These are phyloP conservation scores for Erythrolamprus reginae DNA, from an alignment of 2,113 vertebrate genomes.

Conservation along the genomic window DNA sequence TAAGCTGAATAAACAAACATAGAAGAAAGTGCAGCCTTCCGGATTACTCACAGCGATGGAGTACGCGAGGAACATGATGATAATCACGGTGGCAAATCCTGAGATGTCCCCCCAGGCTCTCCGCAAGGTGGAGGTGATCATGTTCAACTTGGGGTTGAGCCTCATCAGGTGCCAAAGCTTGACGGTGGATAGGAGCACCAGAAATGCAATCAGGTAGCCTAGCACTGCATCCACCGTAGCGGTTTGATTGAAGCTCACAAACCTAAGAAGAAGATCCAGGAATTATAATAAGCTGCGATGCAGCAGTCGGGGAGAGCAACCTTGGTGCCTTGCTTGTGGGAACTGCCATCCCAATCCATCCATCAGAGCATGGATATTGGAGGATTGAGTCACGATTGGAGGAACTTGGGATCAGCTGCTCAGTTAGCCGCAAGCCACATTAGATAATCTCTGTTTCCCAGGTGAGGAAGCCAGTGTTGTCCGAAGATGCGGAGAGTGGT, in stretches of 20 bases:
- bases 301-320: background rate
- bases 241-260: conserved; percentile 84
- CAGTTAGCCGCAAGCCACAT: background rate
- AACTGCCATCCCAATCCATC: background rate
- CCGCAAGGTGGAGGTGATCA: conserved; percentile 87
- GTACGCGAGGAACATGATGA: conserved; percentile 90
- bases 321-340: background rate
- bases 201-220: conserved; percentile 90
- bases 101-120: conserved; percentile 93
- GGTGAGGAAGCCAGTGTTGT: background rate
- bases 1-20: background rate
- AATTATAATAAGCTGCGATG: background rate
- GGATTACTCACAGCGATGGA: conserved; percentile 82
- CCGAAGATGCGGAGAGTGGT: too few relatives aligned
- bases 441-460: background rate
- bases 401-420: background rate
- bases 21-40: background rate
- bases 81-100: conserved; percentile 83
- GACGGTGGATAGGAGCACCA: conserved; percentile 88
- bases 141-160: conserved; percentile 89
- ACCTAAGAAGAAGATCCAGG: conserved; percentile 61
- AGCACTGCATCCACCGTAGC: conserved; percentile 82
- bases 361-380: background rate
- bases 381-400: background rate
- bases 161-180: conserved; percentile 94